Evolutionary conservation across 53 echinoderm and acorn worm genomes (phyloP), one percentile per base, ranked within the genome.

Genomic region (Pentamera pediparva): DNA sequence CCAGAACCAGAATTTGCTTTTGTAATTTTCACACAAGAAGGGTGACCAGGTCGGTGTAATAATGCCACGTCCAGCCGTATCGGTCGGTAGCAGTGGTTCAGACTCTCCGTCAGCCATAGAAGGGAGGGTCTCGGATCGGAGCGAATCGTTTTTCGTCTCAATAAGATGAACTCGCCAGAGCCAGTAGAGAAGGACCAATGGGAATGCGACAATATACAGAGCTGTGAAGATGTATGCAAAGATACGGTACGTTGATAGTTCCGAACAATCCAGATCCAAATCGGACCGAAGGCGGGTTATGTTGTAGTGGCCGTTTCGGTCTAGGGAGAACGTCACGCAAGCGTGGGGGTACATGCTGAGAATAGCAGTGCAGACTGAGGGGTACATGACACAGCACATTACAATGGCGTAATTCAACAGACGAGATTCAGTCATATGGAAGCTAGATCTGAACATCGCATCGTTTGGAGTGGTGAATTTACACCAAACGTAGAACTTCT

Each of bases 131-230:
- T n/a, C n/a, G n/a, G n/a, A n/a, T n/a, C n/a, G n/a, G n/a, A n/a
- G n/a, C n/a, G n/a, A n/a, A n/a, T n/a, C 9, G 58, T 57, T 57
- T 17, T 57, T 57, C n/a, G n/a, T n/a, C n/a, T n/a, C n/a, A n/a
- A n/a, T n/a, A n/a, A n/a, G n/a, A n/a, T n/a, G n/a, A n/a, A n/a
- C n/a, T n/a, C n/a, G n/a, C 64, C 70, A 73, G 19, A 86, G 39
- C 15, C 76, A 35, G 17, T 81, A 22, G 3, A 81, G 61, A 35
- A 87, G 27, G 13, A 25, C 49, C 11, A 78, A 35, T 2, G 87
- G 87, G 28, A 78, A 83, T 15, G 71, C 87, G 6, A 87, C 47
- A 4, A 87, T 74, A 61, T 87, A 87, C 13, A 38, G 1, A 25
- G 32, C 29, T 15, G 82, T 32, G 20, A 70, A 21, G 2, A 43